Evolutionary conservation across 2,888 invertebrate species (phyloP).

Genomic region (Hirtodrosophila confusa): DNA sequence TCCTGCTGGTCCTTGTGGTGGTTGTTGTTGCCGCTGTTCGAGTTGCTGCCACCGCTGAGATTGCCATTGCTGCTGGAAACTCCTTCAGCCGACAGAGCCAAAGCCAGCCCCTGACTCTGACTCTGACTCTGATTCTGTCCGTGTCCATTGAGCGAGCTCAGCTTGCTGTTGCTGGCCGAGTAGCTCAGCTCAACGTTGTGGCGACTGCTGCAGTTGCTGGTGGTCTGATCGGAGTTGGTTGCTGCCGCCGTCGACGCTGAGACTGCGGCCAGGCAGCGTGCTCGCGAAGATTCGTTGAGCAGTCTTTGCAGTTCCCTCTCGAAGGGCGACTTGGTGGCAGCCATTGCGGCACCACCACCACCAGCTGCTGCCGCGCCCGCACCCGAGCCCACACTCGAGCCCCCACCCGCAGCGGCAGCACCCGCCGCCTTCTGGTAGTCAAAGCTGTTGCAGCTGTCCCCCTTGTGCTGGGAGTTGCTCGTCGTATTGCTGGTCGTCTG

Average conservation of each 20-base stretch:
- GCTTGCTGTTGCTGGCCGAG: conserved; percentile 82
- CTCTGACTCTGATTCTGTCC: conserved; percentile 26
- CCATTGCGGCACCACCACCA: conserved; percentile 1
- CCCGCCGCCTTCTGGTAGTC: conserved; percentile 84
- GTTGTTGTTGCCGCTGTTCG: conserved; percentile 80
- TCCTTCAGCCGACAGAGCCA: conserved; percentile 21
- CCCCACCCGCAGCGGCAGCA: conserved; percentile 25
- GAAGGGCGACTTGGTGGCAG: conserved; percentile 87
- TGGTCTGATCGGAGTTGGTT: conserved; percentile 57
- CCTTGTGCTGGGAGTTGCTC: conserved; percentile 86
- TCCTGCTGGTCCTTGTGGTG: conserved; percentile 50
- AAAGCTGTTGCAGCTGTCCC: conserved; percentile 88
- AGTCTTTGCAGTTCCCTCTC: conserved; percentile 92
- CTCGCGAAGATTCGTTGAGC: conserved; percentile 87
- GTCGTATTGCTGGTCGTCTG: conserved; percentile 83
- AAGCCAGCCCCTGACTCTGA: conserved; percentile 10
- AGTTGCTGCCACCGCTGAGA: conserved; percentile 80
- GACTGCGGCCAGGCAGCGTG: conserved; percentile 71
- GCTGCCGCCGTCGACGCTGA: conserved; percentile 55
- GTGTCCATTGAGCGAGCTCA: conserved; percentile 76
- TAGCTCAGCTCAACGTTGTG: conserved; percentile 81
- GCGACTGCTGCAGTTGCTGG: conserved; percentile 81
- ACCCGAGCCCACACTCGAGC: conserved; percentile 5
- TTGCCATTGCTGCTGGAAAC: conserved; percentile 80
- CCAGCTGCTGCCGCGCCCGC: conserved; percentile 45